Evolutionary conservation across 1,140 invertebrate genomes (phyloP).

Genomic region (Antheraea mylitta): DNA sequence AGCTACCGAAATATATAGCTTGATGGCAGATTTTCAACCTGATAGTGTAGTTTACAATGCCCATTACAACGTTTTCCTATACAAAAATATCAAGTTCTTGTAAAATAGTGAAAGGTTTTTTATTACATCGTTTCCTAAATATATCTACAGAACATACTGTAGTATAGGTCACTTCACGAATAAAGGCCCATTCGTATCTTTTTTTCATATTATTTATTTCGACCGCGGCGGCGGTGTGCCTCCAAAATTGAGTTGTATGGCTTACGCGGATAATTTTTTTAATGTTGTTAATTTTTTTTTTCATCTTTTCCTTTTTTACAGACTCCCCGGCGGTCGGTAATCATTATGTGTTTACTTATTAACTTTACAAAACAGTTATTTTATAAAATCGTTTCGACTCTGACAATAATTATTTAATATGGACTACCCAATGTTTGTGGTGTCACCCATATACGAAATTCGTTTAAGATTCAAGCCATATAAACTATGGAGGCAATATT

Average conservation of each 20-base stretch:
- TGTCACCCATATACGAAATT: no score
- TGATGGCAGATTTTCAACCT: no score
- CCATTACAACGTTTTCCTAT: no score
- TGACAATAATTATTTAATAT: background rate
- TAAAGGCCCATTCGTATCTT: conserved; percentile 37
- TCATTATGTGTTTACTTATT: conserved; percentile 67
- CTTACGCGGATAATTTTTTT: conserved; percentile 44
- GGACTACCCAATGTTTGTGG: no score
- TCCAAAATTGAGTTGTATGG: conserved; percentile 73
- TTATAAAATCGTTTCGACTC: background rate
- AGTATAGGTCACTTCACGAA: conserved; percentile 30
- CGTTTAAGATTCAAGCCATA: no score
- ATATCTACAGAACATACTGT: background rate
- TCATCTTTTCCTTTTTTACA: conserved; percentile 50
- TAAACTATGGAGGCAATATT: no score
- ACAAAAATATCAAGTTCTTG: no score
- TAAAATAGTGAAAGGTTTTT: no score
- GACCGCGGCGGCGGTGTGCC: conserved; percentile 44
- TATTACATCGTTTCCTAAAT: background rate
- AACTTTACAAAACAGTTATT: conserved; percentile 24
- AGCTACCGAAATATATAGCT: no score
- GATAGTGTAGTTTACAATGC: no score
- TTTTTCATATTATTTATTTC: conserved; percentile 58
- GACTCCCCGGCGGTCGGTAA: conserved; percentile 61
- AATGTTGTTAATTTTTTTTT: conserved; percentile 5